Conservation (phyloP, 2,113 vertebrate genomes). For the Oncorhynchus keta region DNA sequence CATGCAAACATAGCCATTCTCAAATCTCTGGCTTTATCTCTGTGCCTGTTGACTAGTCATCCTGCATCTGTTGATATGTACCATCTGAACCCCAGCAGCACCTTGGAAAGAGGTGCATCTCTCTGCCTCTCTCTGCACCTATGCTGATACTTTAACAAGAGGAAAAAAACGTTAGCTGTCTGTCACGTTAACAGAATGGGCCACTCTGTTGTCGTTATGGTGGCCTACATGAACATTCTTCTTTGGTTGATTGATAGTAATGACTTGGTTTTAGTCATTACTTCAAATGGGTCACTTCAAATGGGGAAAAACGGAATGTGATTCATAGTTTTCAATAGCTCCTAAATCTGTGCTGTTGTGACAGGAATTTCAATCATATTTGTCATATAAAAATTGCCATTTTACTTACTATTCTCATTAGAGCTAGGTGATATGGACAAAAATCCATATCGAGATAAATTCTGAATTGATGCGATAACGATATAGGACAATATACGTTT, state of each 20-base stretch:
- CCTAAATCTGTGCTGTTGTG: constrained; percentile 7
- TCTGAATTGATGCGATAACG: too few species aligned
- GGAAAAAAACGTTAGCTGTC: background rate
- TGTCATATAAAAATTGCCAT: background rate
- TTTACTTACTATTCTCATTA: background rate
- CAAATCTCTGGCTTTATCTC: constrained; percentile 22
- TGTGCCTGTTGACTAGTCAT: background rate
- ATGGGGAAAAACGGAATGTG: background rate
- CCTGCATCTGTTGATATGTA: constrained; percentile 2
- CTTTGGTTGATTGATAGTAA: background rate
- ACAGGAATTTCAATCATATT: background rate
- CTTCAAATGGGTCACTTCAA: too few species aligned
- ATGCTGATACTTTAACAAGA: background rate
- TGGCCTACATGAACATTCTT: background rate
- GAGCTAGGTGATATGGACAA: too few species aligned
- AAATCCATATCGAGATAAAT: too few species aligned
- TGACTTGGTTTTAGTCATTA: background rate
- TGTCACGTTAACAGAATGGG: background rate
- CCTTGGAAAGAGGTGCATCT: constrained; percentile 1
- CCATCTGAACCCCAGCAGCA: constrained; percentile 8
- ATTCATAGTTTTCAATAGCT: background rate
- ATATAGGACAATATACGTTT: background rate
- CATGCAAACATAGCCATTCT: constrained; percentile 35
- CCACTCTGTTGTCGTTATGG: background rate
- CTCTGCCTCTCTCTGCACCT: background rate